These are phyloP conservation scores for Anarhynchus alexandrinus DNA, from an alignment of 2,113 vertebrate genomes.

Conservation along the genomic window DNA sequence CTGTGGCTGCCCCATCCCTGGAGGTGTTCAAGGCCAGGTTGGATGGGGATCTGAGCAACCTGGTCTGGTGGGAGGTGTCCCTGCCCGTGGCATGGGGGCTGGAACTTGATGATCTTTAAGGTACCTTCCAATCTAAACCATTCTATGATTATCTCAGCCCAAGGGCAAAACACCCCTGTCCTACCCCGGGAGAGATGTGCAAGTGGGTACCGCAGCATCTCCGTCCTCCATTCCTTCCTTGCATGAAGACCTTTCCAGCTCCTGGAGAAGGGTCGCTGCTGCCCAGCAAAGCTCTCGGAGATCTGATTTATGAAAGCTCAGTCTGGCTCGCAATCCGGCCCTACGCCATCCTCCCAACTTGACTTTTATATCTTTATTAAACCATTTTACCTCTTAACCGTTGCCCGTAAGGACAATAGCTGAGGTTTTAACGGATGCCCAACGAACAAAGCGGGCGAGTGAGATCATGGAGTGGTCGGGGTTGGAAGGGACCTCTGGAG, in stretches of 20 bases:
- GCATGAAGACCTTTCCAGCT: not conserved
- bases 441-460: not conserved
- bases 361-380: not conserved
- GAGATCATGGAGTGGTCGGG: no score
- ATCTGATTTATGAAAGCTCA: not conserved
- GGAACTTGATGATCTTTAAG: no score
- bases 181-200: rapidly evolving
- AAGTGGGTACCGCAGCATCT: not conserved
- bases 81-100: no score
- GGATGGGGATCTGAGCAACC: no score
- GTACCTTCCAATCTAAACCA: no score
- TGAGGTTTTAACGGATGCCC: not conserved
- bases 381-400: not conserved
- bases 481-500: no score
- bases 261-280: rapidly evolving
- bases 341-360: not conserved
- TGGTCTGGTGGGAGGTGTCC: no score
- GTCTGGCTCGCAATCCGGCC: rapidly evolving
- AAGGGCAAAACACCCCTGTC: not conserved
- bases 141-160: no score
- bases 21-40: no score
- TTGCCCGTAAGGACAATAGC: not conserved
- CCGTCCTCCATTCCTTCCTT: not conserved
- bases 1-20: no score
- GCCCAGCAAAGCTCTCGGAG: not conserved